These are phyloP conservation scores for Syrista parreyssii DNA, from an alignment of 2,888 invertebrate species.

Conservation along the genomic window DNA sequence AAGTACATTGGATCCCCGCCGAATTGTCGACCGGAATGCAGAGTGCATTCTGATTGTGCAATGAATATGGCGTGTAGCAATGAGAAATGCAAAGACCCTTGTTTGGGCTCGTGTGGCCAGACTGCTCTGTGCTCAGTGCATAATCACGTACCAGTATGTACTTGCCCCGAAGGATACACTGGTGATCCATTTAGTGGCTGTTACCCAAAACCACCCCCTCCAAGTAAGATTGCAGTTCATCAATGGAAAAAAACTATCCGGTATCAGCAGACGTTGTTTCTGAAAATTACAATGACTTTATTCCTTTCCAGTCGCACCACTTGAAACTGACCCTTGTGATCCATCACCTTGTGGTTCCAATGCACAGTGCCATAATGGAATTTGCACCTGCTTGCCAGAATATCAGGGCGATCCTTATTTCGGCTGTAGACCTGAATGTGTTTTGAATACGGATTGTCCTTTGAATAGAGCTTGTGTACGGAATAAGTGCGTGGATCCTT, in stretches of 20 bases:
- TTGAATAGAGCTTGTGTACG: slow-evolving; percentile 63
- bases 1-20: slow-evolving; percentile 79
- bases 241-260: not conserved
- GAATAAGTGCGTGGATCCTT: slow-evolving; percentile 68
- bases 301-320: slow-evolving; percentile 23
- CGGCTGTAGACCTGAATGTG: slow-evolving; percentile 73
- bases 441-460: slow-evolving; percentile 66
- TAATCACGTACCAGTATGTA: slow-evolving; percentile 84
- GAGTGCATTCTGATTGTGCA: slow-evolving; percentile 77
- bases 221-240: slow-evolving; percentile 30
- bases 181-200: slow-evolving; percentile 82
- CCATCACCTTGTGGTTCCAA: slow-evolving; percentile 79
- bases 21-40: slow-evolving; percentile 80
- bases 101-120: slow-evolving; percentile 77
- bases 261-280: not conserved
- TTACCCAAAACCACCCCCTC: slow-evolving; percentile 67
- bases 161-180: slow-evolving; percentile 81
- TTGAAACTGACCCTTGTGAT: slow-evolving; percentile 70
- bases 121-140: slow-evolving; percentile 81
- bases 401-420: slow-evolving; percentile 81
- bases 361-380: slow-evolving; percentile 65
- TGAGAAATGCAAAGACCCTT: slow-evolving; percentile 81
- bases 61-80: slow-evolving; percentile 78
- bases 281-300: not conserved
- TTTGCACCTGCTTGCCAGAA: slow-evolving; percentile 73